phyloP scores from a whole-genome alignment of 1,140 invertebrate species.

The Pseudomyrmex gracilis region DNA sequence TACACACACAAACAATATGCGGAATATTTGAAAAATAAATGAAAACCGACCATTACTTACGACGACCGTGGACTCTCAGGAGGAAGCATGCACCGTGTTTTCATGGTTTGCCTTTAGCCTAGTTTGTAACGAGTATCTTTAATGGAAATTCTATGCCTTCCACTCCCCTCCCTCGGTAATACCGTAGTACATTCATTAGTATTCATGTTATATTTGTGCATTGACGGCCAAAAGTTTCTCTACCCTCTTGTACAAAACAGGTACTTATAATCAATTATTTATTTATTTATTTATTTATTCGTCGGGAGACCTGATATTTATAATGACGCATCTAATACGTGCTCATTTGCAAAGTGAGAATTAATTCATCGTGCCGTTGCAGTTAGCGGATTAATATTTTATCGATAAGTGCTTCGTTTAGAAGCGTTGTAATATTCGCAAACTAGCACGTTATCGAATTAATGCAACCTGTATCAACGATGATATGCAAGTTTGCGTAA shows the following conservation, averaged over 20 bases:
- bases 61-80: neutral
- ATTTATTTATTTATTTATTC: no score
- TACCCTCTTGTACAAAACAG: neutral
- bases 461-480: conserved; percentile 48
- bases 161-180: neutral
- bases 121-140: conserved; percentile 22
- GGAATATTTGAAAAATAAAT: conserved; percentile 34
- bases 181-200: neutral
- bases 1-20: neutral
- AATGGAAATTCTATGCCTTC: conserved; percentile 39
- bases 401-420: conserved; percentile 34
- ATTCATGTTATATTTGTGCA: conserved; percentile 23
- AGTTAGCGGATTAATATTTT: conserved; percentile 56
- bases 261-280: no score
- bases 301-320: no score
- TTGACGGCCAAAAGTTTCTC: neutral
- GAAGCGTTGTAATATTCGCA: conserved; percentile 15
- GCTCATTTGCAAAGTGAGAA: conserved; percentile 29
- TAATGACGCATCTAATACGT: neutral
- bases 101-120: conserved; percentile 28
- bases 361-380: conserved; percentile 29
- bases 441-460: conserved; percentile 51
- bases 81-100: neutral
- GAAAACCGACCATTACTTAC: neutral
- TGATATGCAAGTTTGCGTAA: conserved; percentile 58